These are phyloP conservation scores for Paraplagusia blochii DNA, from an alignment of 2,113 vertebrate species.

Conservation along the genomic window DNA sequence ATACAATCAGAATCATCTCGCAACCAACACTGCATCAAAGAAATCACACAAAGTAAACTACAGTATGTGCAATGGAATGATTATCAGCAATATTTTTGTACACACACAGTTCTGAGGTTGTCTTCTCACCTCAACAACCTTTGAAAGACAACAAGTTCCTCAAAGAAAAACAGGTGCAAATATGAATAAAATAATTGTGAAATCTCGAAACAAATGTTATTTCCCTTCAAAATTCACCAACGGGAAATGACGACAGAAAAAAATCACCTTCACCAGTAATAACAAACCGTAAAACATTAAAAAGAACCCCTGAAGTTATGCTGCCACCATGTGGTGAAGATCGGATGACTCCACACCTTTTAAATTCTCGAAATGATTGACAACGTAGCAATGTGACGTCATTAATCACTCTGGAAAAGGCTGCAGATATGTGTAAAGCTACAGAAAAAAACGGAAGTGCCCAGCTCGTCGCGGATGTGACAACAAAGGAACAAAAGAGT, in stretches of 20 bases:
- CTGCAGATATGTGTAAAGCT: too few species aligned
- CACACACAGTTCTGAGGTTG: conserved; percentile 75
- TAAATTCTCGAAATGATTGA: too few species aligned
- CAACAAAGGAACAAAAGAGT: too few species aligned
- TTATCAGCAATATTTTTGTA: conserved; percentile 75
- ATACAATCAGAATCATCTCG: conserved; percentile 61
- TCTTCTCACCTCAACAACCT: conserved; percentile 61
- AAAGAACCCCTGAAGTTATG: conserved; percentile 9
- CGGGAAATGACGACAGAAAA: conserved; percentile 55
- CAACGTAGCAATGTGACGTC: too few species aligned
- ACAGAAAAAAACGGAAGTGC: too few species aligned
- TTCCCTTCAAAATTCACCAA: conserved; percentile 33
- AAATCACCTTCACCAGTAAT: conserved; percentile 54
- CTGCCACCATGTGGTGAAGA: too few species aligned
- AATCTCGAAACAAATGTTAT: conserved; percentile 3
- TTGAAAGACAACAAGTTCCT: conserved; percentile 13
- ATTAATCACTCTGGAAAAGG: too few species aligned
- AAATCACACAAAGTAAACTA: conserved; percentile 58
- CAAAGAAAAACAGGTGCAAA: too few species aligned
- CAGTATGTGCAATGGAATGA: conserved; percentile 78
- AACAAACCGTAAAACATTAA: too few species aligned
- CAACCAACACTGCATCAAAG: conserved; percentile 74
- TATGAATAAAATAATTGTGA: neutral
- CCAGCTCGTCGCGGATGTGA: too few species aligned
- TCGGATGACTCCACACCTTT: too few species aligned